A percentile compares a stretch with the other conserved stretches of the same genome.
Evolutionary conservation across 2,888 invertebrate species (phyloP).

Genomic region (Caenorhabditis plicata): DNA sequence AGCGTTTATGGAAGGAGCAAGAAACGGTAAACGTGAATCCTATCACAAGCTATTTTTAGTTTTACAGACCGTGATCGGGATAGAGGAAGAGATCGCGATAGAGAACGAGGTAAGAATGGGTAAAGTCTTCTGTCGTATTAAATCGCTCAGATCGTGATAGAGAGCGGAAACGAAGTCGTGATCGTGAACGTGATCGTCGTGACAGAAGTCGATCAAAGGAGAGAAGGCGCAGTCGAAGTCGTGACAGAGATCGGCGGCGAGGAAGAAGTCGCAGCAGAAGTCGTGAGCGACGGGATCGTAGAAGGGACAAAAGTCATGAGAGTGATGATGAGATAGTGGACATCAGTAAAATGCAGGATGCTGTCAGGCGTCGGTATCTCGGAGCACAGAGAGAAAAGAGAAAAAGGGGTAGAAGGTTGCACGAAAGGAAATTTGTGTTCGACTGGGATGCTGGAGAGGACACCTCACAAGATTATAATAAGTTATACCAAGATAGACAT

Average conservation of each 20-base stretch:
- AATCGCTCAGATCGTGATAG: neutral
- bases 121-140: slow-evolving; percentile 4
- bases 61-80: slow-evolving; percentile 12
- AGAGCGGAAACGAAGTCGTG: slow-evolving; percentile 54
- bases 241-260: slow-evolving; percentile 25
- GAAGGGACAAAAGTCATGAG: slow-evolving; percentile 20
- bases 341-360: slow-evolving; percentile 51
- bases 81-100: slow-evolving; percentile 27
- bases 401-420: slow-evolving; percentile 80
- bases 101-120: slow-evolving; percentile 26
- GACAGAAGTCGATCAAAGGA: slow-evolving; percentile 31
- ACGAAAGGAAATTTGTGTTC: slow-evolving; percentile 98
- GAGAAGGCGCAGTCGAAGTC: slow-evolving; percentile 60
- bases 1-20: slow-evolving; percentile 68
- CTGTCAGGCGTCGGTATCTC: slow-evolving; percentile 56
- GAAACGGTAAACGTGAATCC: neutral
- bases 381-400: slow-evolving; percentile 68
- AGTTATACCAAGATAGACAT: slow-evolving; percentile 91
- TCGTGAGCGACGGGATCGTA: slow-evolving; percentile 22
- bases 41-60: slow-evolving; percentile 41
- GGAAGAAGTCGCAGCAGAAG: slow-evolving; percentile 28
- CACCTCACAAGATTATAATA: slow-evolving; percentile 93
- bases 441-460: slow-evolving; percentile 99
- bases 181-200: slow-evolving; percentile 45
- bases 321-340: slow-evolving; percentile 37